phyloP scores from a whole-genome alignment of 2,888 invertebrate genomes.

The Sipha maydis region DNA sequence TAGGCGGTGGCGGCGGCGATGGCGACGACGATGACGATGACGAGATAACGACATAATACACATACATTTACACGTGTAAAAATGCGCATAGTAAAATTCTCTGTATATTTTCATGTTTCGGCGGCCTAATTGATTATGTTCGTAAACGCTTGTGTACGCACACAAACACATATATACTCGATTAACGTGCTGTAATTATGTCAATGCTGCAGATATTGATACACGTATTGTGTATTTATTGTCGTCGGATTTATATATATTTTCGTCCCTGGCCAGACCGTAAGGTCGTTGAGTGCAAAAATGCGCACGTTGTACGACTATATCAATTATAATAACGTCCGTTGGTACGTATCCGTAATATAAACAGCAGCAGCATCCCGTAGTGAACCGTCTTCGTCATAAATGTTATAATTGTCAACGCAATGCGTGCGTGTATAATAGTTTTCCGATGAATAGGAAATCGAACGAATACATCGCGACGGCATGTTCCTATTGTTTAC shows the following conservation, averaged over 20 bases:
- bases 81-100: not conserved
- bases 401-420: not conserved
- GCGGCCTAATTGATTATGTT: conserved; percentile 46
- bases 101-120: not conserved
- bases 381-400: not conserved
- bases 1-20: too few species aligned
- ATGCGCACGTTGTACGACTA: not conserved
- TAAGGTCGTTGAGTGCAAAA: conserved; percentile 43
- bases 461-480: not conserved
- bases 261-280: conserved; percentile 33
- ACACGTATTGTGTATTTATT: not conserved
- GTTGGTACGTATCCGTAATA: not conserved
- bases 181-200: not conserved
- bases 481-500: too few species aligned
- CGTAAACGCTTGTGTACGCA: not conserved
- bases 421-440: not conserved
- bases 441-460: conserved; percentile 22
- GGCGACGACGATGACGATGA: not conserved
- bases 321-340: not conserved
- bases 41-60: not conserved
- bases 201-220: conserved; percentile 31
- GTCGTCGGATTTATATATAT: conserved; percentile 2
- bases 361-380: not conserved
- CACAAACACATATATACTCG: not conserved
- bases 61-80: not conserved